Evolutionary conservation across 2,888 invertebrate genomes (phyloP), one percentile per base, ranked within the genome.

Genomic region (Drosophila monieri): DNA sequence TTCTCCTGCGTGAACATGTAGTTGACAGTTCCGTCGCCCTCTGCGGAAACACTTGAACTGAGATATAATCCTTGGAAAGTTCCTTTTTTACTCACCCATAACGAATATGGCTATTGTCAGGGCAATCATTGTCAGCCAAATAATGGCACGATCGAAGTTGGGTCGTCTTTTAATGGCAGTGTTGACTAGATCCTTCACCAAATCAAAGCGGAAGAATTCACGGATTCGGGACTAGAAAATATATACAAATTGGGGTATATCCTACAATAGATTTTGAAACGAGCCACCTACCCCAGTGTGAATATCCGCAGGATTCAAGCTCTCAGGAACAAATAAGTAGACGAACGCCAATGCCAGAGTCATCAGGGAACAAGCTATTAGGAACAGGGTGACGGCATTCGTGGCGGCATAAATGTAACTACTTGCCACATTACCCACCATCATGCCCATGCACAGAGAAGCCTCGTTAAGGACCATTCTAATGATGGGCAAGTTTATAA

Each of bases 401-500:
- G 91, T 90, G 2, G 88, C 85, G 2, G 92, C 92, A 57, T 94
- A 93, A 1, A 95, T 79, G 65, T 93, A 93, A 2, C 95, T 93
- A 75, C 95, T 95, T 0, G 91, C 80, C 21, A 94, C 84, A 10
- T 93, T 92, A 10, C 96, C 95, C 18, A 93, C 59, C 60, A 95
- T 92, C 70, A 94, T 91, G 12, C 95, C 95, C 0, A 93, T 83
- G 49, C 93, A 93, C 21, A 95, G 90, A 0, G 93, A 90, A 0
- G 93, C 93, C 83, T 95, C 94, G 70, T 95, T 89, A 37, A 94
- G 78, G 2, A 93, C 94, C 93, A 95, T 94, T 89, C 95, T 95
- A 89, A 39, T 92, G 73, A 18, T 12, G 4, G 15, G 4, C 1
- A 9, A 15, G 12, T n/a, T 6, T 1, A 6, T 30, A 2, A 8